These are phyloP conservation scores for Clarias platycephalus DNA, from an alignment of 2,797 vertebrate species.

Conservation along the genomic window DNA sequence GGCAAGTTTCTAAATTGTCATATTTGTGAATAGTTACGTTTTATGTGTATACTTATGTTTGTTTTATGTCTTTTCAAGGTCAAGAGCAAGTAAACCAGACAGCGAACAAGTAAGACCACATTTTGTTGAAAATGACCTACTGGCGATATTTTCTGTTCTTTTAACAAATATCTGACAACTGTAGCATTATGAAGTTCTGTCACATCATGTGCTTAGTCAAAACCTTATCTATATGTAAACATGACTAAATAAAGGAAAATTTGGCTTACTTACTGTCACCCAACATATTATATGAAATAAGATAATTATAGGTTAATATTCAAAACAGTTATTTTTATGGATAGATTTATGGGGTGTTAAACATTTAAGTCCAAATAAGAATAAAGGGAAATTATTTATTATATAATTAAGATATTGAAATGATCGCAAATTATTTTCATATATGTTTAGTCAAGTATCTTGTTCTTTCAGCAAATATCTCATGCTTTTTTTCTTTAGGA, in stretches of 20 bases:
- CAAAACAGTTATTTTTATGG: neutral
- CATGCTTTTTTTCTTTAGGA: neutral
- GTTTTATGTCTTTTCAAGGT: neutral
- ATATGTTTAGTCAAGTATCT: neutral
- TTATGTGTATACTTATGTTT: neutral
- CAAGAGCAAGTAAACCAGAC: neutral
- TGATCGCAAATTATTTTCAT: too few species aligned
- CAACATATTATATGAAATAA: neutral
- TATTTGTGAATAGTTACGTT: neutral
- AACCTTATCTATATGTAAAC: neutral
- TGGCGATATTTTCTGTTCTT: neutral
- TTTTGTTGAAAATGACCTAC: neutral
- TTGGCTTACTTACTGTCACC: neutral
- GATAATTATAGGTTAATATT: neutral
- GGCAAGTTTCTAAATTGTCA: neutral
- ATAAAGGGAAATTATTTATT: too few species aligned
- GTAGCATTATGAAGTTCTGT: neutral
- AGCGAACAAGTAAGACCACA: constrained; percentile 18
- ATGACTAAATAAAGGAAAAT: neutral
- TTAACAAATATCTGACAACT: neutral
- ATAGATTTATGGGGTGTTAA: neutral
- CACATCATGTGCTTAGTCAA: neutral
- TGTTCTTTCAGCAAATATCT: neutral
- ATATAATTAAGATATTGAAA: too few species aligned
- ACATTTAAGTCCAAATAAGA: neutral